phyloP scores from a whole-genome alignment of 2,888 invertebrate species.

The Emmelina monodactyla region DNA sequence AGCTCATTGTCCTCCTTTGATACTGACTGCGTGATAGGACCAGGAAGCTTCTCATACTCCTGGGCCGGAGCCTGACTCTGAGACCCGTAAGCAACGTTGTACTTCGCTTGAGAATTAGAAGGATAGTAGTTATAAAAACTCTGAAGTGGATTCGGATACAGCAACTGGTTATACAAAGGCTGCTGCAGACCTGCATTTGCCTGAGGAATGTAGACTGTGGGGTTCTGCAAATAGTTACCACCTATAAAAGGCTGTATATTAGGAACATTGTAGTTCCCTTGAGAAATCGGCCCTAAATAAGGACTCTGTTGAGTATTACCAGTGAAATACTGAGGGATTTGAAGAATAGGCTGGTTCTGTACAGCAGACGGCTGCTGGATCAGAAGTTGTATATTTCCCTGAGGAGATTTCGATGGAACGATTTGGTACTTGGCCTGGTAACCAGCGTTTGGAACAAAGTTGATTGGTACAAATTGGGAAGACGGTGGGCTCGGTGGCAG shows the following conservation, averaged over 20 bases:
- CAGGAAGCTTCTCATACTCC: conserved; percentile 42
- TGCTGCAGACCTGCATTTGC: conserved; percentile 32
- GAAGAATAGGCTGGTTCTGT: conserved; percentile 28
- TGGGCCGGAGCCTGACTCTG: conserved; percentile 21
- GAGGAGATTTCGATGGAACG: conserved; percentile 35
- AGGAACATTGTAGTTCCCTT: no score
- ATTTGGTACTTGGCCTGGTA: conserved; percentile 54
- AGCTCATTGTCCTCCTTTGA: conserved; percentile 48
- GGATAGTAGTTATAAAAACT: conserved; percentile 49
- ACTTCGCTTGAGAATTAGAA: conserved; percentile 38
- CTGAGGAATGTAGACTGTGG: conserved; percentile 37
- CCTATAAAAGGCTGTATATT: conserved; percentile 33
- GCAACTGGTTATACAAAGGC: conserved; percentile 26
- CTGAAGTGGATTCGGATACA: conserved; percentile 38
- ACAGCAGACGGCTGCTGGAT: conserved; percentile 35
- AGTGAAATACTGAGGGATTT: conserved; percentile 31
- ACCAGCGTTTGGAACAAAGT: conserved; percentile 45
- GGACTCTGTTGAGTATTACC: conserved; percentile 24
- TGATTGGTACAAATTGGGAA: conserved; percentile 43
- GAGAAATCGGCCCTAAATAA: conserved; percentile 32
- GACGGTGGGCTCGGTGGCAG: conserved; percentile 28
- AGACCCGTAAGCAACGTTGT: conserved; percentile 30
- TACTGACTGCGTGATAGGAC: conserved; percentile 27
- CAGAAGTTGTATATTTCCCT: conserved; percentile 42
- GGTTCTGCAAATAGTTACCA: conserved; percentile 36